These are phyloP conservation scores for Hipposideros armiger DNA, from an alignment of 2,113 vertebrate species.

Conservation along the genomic window DNA sequence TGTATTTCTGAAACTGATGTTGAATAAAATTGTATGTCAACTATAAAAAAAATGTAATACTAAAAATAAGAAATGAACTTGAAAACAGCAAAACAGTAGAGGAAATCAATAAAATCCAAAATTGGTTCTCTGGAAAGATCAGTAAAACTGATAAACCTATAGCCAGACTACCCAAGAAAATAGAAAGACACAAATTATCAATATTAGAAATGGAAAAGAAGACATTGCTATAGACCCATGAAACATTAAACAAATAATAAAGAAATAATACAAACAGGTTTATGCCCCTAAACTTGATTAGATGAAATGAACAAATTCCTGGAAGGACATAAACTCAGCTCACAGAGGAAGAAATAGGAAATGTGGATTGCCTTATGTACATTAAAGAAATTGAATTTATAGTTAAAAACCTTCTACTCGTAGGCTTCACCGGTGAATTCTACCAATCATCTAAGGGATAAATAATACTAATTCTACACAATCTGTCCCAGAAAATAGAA, in stretches of 20 bases:
- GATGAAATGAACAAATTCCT: not conserved
- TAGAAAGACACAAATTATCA: not conserved
- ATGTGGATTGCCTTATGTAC: not conserved
- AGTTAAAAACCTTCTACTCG: not conserved
- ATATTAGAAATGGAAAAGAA: not conserved
- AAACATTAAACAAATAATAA: not conserved
- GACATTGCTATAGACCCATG: not conserved
- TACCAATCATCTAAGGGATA: not conserved
- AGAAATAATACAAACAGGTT: not conserved
- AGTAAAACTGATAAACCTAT: constrained; percentile 4
- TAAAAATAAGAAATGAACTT: constrained; percentile 9
- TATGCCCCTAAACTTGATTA: not conserved
- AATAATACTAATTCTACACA: not conserved
- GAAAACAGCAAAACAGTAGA: constrained; percentile 13
- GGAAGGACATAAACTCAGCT: not conserved
- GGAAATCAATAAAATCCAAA: constrained; percentile 26
- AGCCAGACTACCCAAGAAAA: not conserved
- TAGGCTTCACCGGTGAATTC: not conserved
- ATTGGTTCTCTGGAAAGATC: not conserved
- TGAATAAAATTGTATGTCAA: no score
- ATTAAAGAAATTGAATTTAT: not conserved
- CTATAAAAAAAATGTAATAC: not conserved
- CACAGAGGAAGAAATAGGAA: constrained; percentile 19
- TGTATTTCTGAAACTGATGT: no score
- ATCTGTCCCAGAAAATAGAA: not conserved